Evolutionary conservation across 1,140 invertebrate species (phyloP), one percentile per base, ranked within the genome.

Genomic region (Hycleus phaleratus): DNA sequence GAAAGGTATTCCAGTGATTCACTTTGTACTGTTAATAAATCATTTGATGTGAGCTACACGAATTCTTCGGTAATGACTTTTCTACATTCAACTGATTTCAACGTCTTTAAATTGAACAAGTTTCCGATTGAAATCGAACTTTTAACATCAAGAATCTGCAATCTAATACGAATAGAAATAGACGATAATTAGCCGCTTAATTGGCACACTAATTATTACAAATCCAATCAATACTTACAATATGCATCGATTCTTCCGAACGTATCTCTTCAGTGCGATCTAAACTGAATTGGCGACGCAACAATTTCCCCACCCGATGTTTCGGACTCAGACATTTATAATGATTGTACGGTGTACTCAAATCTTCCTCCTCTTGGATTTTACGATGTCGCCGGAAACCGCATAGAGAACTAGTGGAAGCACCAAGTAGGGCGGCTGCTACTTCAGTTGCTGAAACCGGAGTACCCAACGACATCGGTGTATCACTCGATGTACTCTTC

Each of bases 321-420:
- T 83, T 85, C n/a, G 84, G 84, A 64, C 84, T 85, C 25, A 86
- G 75, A 69, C 84, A 86, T 64, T 84, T 79, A 69, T 71, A 71
- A 60, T 85, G 81, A 71, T 84, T 86, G 65, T 86, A 87, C 0
- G 85, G 83, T 0, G 82, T 83, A 58, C 85, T 86, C 7, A 87
- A 72, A 65, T 87, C 85, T 60, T 84, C 82, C 45, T 78, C 76
- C 45, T 78, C 76, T 38, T 79, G 73, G 18, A 76, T 68, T 10
- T 72, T 68, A 46, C 74, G 71, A 45, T 75, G 65, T 26, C 77
- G 67, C 46, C 74, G 64, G 56, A 76, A 78, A 1, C 68, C 60
- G 40, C 64, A 70, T 10, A 73, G 46, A 1, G 78, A 80, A 48
- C 69, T 79, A 0, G 75, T 80, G 1, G 80, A 81, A 3, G 79